A percentile compares a stretch with the other conserved stretches of the same genome.
Evolutionary conservation across 2,888 invertebrate genomes (phyloP).

Genomic region (Spatulosminthurus flaviceps): DNA sequence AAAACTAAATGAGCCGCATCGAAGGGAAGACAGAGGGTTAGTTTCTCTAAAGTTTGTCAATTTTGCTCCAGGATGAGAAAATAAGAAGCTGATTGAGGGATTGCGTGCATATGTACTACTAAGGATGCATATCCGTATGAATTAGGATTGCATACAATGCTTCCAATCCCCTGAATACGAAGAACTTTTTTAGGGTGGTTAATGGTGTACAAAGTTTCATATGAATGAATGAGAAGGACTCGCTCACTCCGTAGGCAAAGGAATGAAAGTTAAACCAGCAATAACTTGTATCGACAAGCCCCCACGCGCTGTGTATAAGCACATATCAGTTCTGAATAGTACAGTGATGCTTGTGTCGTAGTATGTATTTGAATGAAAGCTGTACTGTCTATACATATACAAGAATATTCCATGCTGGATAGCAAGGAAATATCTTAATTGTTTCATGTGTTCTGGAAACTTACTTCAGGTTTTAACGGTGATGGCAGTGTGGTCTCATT

Average conservation of each 20-base stretch:
- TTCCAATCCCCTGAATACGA: not conserved
- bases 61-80: slow-evolving; percentile 3
- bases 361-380: no score
- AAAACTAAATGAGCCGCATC: slow-evolving; percentile 20
- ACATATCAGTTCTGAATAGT: no score
- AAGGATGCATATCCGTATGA: not conserved
- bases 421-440: slow-evolving; percentile 5
- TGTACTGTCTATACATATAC: not conserved
- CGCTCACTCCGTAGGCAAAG: no score
- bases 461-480: slow-evolving; percentile 63
- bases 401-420: not conserved
- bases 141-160: not conserved
- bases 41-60: slow-evolving; percentile 18
- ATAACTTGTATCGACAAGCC: no score
- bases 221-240: not conserved
- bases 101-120: not conserved
- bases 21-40: slow-evolving; percentile 12
- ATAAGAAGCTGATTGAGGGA: slow-evolving; percentile 5
- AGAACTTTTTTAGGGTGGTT: slow-evolving; percentile 1
- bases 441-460: slow-evolving; percentile 29
- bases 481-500: slow-evolving; percentile 60
- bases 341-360: no score
- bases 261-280: no score
- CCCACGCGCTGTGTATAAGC: no score
- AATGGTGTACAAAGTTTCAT: slow-evolving; percentile 1